Evolutionary conservation across 2,113 vertebrate genomes (phyloP).

Genomic region (Colaptes auratus): DNA sequence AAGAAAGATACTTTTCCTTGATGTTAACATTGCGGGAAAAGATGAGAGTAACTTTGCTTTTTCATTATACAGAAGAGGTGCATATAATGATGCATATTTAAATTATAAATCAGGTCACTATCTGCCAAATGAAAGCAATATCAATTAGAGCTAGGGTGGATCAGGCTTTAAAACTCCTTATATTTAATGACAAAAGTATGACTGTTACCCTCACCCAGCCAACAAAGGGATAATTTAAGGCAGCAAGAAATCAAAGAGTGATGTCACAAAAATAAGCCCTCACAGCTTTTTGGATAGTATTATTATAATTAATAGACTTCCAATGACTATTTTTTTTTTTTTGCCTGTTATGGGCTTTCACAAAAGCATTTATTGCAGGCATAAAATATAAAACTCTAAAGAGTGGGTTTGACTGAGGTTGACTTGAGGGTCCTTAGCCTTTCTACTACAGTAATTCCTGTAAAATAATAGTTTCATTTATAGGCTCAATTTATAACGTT

Average conservation of each 20-base stretch:
- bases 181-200: slow-evolving; percentile 87
- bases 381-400: slow-evolving; percentile 84
- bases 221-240: slow-evolving; percentile 88
- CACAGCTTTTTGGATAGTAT: slow-evolving; percentile 83
- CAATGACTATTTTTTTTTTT: slow-evolving; percentile 80
- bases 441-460: slow-evolving; percentile 81
- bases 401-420: slow-evolving; percentile 81
- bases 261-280: slow-evolving; percentile 87
- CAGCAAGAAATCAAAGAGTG: slow-evolving; percentile 86
- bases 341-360: slow-evolving; percentile 80
- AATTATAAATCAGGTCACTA: slow-evolving; percentile 88
- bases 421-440: slow-evolving; percentile 83
- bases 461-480: slow-evolving; percentile 87
- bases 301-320: slow-evolving; percentile 88
- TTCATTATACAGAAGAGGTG: slow-evolving; percentile 83
- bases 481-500: slow-evolving; percentile 85
- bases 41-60: slow-evolving; percentile 83
- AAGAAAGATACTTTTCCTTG: slow-evolving; percentile 81
- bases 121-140: slow-evolving; percentile 87
- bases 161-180: slow-evolving; percentile 84
- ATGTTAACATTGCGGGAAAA: slow-evolving; percentile 81
- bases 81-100: slow-evolving; percentile 84
- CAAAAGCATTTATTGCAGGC: slow-evolving; percentile 82
- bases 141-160: slow-evolving; percentile 85
- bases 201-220: slow-evolving; percentile 83